Evolutionary conservation across 2,113 vertebrate species (phyloP).

Genomic region (Aphyosemion australe): DNA sequence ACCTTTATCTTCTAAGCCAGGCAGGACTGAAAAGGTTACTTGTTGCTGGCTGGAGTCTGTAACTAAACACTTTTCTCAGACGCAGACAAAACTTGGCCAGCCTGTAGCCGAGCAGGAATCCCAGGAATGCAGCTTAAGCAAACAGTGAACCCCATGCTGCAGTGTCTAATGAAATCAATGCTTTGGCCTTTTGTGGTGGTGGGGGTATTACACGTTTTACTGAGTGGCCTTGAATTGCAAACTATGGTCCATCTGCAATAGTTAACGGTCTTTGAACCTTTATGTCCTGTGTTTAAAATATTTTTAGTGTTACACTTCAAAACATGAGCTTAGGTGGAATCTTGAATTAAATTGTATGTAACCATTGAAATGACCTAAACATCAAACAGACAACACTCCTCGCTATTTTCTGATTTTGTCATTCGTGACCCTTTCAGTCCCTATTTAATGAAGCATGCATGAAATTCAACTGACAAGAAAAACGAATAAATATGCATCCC

Average conservation of each 20-base stretch:
- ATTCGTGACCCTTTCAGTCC: no score
- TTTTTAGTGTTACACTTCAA: no score
- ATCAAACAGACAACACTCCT: no score
- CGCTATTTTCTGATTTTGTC: no score
- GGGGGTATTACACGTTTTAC: slow-evolving; percentile 24
- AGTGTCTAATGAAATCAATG: slow-evolving; percentile 71
- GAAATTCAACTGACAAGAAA: no score
- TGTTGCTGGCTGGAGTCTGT: slow-evolving; percentile 22
- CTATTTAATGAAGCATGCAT: no score
- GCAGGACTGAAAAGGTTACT: slow-evolving; percentile 16
- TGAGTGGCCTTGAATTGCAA: slow-evolving; percentile 18
- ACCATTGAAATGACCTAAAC: no score
- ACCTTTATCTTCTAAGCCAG: slow-evolving; percentile 1
- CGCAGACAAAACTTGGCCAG: slow-evolving; percentile 62
- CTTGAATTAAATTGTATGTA: no score
- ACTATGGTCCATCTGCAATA: neutral
- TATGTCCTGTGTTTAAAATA: neutral
- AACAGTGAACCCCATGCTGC: slow-evolving; percentile 72
- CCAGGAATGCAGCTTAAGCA: slow-evolving; percentile 79
- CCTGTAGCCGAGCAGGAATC: slow-evolving; percentile 72
- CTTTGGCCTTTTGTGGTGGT: slow-evolving; percentile 50
- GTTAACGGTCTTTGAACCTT: slow-evolving; percentile 1
- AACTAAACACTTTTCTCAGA: slow-evolving; percentile 45
- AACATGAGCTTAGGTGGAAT: no score
- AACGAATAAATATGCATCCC: no score